Percentiles rank a stretch among this genome's conserved stretches.
phyloP scores from a whole-genome alignment of 2,113 vertebrate genomes.

The Aspiorhynchus laticeps region DNA sequence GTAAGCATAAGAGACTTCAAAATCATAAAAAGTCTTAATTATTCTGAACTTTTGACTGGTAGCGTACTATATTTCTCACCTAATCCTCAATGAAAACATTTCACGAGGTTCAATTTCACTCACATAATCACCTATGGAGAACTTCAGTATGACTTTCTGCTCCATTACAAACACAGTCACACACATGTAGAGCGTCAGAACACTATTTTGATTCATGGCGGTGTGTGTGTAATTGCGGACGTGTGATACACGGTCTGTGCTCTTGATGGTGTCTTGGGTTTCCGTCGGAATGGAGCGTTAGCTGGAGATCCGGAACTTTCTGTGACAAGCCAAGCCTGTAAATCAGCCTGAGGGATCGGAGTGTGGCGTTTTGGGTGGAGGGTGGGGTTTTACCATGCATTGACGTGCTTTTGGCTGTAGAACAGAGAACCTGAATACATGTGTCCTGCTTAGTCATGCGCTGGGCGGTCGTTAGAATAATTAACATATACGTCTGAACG shows the following conservation, averaged over 20 bases:
- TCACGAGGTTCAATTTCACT: slow-evolving; percentile 19
- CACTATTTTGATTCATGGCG: slow-evolving; percentile 38
- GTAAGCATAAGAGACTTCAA: background rate
- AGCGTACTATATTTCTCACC: background rate
- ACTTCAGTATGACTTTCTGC: slow-evolving; percentile 15
- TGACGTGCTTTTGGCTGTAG: slow-evolving; percentile 31
- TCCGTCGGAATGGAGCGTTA: slow-evolving; percentile 14
- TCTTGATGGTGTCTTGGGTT: slow-evolving; percentile 56
- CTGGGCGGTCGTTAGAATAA: background rate
- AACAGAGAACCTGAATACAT: background rate
- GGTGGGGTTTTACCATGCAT: slow-evolving; percentile 26
- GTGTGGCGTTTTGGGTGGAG: slow-evolving; percentile 23
- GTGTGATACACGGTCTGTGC: slow-evolving; percentile 27
- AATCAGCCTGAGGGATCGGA: slow-evolving; percentile 52
- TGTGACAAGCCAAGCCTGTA: slow-evolving; percentile 47
- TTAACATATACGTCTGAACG: background rate
- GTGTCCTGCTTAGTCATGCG: background rate
- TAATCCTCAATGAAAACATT: background rate
- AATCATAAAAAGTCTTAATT: background rate
- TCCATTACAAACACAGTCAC: slow-evolving; percentile 19
- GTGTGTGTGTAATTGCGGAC: slow-evolving; percentile 55
- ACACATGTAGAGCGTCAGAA: slow-evolving; percentile 7
- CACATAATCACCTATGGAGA: slow-evolving; percentile 5
- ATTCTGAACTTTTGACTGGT: background rate
- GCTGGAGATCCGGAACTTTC: slow-evolving; percentile 51